Base-by-base conservation (phyloP, 2,113 vertebrate species). In the Cairina moschata region DNA sequence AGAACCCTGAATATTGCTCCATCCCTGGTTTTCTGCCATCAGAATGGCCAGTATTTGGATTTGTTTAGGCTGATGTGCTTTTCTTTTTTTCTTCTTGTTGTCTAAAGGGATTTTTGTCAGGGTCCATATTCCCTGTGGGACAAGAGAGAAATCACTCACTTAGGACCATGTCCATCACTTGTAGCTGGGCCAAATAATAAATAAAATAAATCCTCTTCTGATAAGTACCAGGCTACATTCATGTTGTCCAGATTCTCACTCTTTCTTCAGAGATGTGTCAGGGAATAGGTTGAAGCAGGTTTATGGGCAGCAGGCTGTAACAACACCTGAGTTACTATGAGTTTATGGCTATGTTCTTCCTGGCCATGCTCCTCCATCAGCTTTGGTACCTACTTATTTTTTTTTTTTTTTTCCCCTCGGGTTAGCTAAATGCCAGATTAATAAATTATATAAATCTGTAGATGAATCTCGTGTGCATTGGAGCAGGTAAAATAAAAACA, bases 391-490 rank as follows among this genome's bases (percentile, higher is more conserved):
- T 36, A 8, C 17, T 10, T 17, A 38, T 79, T 46, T 8, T 21
- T 11, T 16, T 48, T 79, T 11, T 17, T 48, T 11, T 17, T 48
- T 79, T 62, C 71, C 67, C 32, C 42, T 29, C 72, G 34, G 11
- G 26, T 66, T 72, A 66, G 31, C 58, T 54, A 75, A 28, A 46
- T 58, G n/a, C 20, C 38, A 2, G 36, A 34, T 79, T 67, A 67
- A 76, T 36, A 31, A 5, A 4, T 79, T 72, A 12, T 25, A 0
- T 25, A 55, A 55, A 0, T 66, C 86, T 32, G 14, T 13, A 28
- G 26, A 36, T 18, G 34, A 60, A 56, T 66, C 34, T 58, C 5
- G 6, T 2, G 8, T 55, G 20, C 5, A 13, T 46, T 0, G 0
- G 48, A 65, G 36, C 25, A 84, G 74, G 44, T 56, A 54, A 74